Evolutionary conservation across 2,797 vertebrate species (phyloP).

Genomic region (Holocentrus rufus): DNA sequence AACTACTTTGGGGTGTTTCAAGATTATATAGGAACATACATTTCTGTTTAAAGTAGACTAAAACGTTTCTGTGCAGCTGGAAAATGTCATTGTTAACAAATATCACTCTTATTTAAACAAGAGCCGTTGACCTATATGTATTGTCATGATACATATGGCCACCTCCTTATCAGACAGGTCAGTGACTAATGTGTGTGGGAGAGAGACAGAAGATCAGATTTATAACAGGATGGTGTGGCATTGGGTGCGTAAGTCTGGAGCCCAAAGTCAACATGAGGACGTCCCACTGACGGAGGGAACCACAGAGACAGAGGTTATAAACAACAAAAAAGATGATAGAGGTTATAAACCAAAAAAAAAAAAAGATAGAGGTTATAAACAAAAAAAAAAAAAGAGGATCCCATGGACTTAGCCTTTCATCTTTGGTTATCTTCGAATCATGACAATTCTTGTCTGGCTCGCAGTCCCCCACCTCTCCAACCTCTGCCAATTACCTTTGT

Average conservation of each 20-base stretch:
- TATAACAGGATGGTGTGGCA: constrained; percentile 33
- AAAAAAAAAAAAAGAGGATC: constrained; percentile 55
- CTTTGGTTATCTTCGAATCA: too few species aligned
- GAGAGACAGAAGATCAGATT: constrained; percentile 43
- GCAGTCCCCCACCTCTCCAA: background rate
- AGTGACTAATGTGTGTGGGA: constrained; percentile 38
- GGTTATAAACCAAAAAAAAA: constrained; percentile 55
- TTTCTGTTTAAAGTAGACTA: background rate
- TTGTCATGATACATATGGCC: background rate
- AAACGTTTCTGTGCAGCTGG: background rate
- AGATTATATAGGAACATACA: background rate
- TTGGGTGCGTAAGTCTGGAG: constrained; percentile 1
- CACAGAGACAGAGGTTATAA: constrained; percentile 29
- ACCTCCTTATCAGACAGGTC: constrained; percentile 47
- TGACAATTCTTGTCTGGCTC: too few species aligned
- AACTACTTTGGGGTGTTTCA: background rate
- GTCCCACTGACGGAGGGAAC: constrained; percentile 6
- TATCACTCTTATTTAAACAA: constrained; percentile 21
- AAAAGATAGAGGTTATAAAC: constrained; percentile 59
- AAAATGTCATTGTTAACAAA: constrained; percentile 25
- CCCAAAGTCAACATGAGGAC: constrained; percentile 50
- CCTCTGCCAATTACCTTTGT: constrained; percentile 1
- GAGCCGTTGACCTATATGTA: background rate
- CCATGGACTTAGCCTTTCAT: background rate
- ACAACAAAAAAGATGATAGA: background rate